Percentiles rank a stretch among this genome's conserved stretches.
phyloP scores from a whole-genome alignment of 2,113 vertebrate species.

The Columba janthina region DNA sequence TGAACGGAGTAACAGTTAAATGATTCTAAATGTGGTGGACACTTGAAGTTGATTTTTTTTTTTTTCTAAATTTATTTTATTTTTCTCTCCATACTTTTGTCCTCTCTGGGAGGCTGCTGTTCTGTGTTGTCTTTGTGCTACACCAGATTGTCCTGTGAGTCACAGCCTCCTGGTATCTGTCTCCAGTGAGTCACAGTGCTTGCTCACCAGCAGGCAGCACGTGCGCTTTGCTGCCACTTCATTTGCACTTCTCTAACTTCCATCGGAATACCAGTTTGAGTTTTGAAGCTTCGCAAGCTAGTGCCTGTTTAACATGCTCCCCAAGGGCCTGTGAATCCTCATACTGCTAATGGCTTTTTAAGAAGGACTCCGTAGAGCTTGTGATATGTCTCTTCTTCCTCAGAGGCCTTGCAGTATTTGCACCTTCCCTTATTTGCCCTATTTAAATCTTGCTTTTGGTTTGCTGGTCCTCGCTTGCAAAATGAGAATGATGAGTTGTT shows the following conservation, averaged over 20 bases:
- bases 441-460: not conserved
- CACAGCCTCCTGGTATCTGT: not conserved
- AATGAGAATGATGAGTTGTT: not conserved
- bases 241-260: not conserved
- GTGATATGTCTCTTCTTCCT: not conserved
- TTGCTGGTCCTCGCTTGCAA: not conserved
- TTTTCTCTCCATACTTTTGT: not conserved
- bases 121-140: not conserved
- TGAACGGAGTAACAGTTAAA: not conserved
- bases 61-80: no score
- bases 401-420: not conserved
- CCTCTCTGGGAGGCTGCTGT: rapidly evolving
- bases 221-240: not conserved
- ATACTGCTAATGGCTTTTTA: not conserved
- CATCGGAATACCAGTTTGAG: not conserved
- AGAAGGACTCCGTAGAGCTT: not conserved
- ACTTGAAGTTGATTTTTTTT: not conserved
- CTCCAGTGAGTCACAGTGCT: not conserved
- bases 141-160: not conserved
- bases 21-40: not conserved
- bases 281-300: not conserved
- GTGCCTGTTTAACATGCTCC: not conserved
- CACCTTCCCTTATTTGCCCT: not conserved
- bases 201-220: not conserved
- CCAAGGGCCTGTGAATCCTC: not conserved